Base-by-base conservation (phyloP, 2,797 vertebrate species). In the Cercopithecus petaurista region DNA sequence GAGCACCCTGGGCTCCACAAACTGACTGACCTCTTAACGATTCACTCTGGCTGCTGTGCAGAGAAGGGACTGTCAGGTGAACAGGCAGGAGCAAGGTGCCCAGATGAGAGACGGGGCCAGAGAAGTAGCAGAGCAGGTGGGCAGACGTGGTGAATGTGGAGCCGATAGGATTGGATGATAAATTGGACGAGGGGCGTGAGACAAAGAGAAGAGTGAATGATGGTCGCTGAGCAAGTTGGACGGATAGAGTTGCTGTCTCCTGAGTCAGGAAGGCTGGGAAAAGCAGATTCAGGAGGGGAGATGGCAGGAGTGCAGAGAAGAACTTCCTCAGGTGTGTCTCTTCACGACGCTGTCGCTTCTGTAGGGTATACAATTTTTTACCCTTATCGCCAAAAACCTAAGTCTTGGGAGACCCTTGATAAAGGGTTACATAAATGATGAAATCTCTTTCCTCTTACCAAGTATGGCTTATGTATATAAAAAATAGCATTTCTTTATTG, bases 191-290 rank as follows among this genome's bases (percentile, higher is more conserved):
- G 73, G 48, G 2, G 36, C 1, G 0, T 1, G 39, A 57, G 57
- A 77, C 3, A 33, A 12, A 1, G 11, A 57, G 28, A 36, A 9
- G 33, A 55, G 50, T 13, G 28, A 12, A 3, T 33, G 61, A 28
- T 0, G 15, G 28, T 22, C 8, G 4, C 52, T 9, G 24, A 24
- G 6, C 1, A 0, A 2, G 36, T 0, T 14, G 28, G n/a, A 48
- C 5, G 2, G 21, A 2, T 1, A 4, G 17, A 41, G 33, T 28
- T 26, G 12, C 67, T 7, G 0, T 55, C 13, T 17, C 0, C 3
- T 0, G 55, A 77, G 36, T 21, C 0, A 4, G 12, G 55, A 7
- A 15, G 17, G 5, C 7, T 4, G 4, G 17, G n/a, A 30, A 75
- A 24, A 43, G 52, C 6, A 17, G 36, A 28, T 22, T 19, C 36